phyloP scores from a whole-genome alignment of 2,888 invertebrate species.

The Iselma pallidipennis region DNA sequence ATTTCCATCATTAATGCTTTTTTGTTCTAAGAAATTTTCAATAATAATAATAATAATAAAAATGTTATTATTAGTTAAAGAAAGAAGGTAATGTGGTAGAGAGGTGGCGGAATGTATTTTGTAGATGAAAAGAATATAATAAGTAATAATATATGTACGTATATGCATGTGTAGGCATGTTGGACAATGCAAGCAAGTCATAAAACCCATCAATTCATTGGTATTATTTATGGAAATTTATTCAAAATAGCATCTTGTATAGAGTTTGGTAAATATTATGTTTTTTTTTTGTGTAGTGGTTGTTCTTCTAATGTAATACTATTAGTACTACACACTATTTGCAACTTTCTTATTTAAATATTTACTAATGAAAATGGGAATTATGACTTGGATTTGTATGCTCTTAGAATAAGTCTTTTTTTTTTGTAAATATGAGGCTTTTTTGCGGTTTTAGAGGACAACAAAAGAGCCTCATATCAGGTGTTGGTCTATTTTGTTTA shows the following conservation, averaged over 20 bases:
- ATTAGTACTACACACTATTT: background rate
- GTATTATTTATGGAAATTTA: conserved; percentile 18
- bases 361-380: background rate
- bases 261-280: background rate
- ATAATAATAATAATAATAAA: too few relatives aligned
- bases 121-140: background rate
- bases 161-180: conserved; percentile 1
- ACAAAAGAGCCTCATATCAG: background rate
- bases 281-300: background rate
- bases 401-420: background rate
- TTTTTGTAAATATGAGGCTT: background rate
- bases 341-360: background rate
- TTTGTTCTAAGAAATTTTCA: conserved; percentile 3
- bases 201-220: conserved; percentile 6
- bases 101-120: background rate
- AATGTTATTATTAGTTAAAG: background rate
- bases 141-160: background rate
- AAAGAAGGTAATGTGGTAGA: background rate
- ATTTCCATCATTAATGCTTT: background rate
- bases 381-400: background rate
- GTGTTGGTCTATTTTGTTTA: conserved; percentile 2
- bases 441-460: background rate
- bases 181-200: background rate
- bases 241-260: conserved; percentile 7
- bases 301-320: background rate